phyloP scores from a whole-genome alignment of 2,888 invertebrate species.

The Poecilus cupreus region DNA sequence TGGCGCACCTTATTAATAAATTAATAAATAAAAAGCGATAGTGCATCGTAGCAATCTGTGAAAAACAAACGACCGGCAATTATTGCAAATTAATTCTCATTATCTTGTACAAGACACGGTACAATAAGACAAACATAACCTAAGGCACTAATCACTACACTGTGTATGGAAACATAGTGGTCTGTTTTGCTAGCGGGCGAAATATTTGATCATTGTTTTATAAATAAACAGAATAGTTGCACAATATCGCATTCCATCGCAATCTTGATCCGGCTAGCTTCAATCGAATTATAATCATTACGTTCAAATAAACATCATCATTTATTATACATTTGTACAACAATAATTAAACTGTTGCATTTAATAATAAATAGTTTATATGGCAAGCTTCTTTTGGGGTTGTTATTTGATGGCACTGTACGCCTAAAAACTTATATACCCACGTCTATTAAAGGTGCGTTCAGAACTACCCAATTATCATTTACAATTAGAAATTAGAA shows the following conservation, averaged over 20 bases:
- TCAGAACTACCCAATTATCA: no score
- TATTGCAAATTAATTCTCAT: conserved; percentile 8
- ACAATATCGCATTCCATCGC: conserved; percentile 16
- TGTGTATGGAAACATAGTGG: background rate
- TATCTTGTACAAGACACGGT: background rate
- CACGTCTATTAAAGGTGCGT: no score
- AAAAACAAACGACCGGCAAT: background rate
- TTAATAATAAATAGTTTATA: no score
- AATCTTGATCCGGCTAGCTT: conserved; percentile 10
- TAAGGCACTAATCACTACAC: background rate
- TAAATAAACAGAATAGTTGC: conserved; percentile 41
- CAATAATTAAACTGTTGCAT: background rate
- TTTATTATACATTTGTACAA: background rate
- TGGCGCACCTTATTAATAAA: background rate
- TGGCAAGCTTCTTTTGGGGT: no score
- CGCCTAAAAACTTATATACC: no score
- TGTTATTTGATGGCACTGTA: no score
- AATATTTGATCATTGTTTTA: conserved; percentile 39
- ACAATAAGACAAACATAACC: background rate
- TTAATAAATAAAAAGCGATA: background rate
- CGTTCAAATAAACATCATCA: conserved; percentile 9
- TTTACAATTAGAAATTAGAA: no score
- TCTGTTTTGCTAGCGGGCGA: no score
- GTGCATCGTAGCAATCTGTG: background rate
- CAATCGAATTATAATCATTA: conserved; percentile 27